Evolutionary conservation across 2,797 vertebrate genomes (phyloP).

Genomic region (Melanotaenia parkinsoni): DNA sequence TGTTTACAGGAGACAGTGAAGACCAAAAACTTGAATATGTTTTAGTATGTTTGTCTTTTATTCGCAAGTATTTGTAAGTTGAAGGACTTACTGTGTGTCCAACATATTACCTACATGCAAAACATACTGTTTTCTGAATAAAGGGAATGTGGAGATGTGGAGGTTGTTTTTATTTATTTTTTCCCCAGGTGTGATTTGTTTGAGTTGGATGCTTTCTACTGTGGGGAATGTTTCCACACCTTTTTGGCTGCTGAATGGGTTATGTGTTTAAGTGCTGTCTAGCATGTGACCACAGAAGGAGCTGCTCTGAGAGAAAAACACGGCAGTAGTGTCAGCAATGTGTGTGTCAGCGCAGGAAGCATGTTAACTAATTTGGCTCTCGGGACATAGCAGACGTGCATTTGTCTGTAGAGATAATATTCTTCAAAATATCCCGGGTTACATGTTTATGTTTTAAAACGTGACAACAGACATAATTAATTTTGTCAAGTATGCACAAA

Average conservation of each 20-base stretch:
- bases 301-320: constrained; percentile 34
- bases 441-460: background rate
- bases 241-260: constrained; percentile 57
- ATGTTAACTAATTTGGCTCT: constrained; percentile 20
- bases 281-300: constrained; percentile 49
- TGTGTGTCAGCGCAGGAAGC: constrained; percentile 12
- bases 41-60: background rate
- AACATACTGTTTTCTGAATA: constrained; percentile 4
- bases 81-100: background rate
- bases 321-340: constrained; percentile 7
- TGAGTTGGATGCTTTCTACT: constrained; percentile 34
- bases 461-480: no score
- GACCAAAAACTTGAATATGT: background rate
- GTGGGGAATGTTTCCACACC: constrained; percentile 45
- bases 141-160: background rate
- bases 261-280: constrained; percentile 52
- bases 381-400: constrained; percentile 24
- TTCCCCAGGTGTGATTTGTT: constrained; percentile 22
- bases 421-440: background rate
- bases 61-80: background rate
- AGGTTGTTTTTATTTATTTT: background rate
- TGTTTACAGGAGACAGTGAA: background rate
- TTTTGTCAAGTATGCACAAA: no score
- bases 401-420: constrained; percentile 7
- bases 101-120: background rate